These are phyloP conservation scores for Torymus texanus DNA, from an alignment of 2,888 invertebrate genomes.

Conservation along the genomic window DNA sequence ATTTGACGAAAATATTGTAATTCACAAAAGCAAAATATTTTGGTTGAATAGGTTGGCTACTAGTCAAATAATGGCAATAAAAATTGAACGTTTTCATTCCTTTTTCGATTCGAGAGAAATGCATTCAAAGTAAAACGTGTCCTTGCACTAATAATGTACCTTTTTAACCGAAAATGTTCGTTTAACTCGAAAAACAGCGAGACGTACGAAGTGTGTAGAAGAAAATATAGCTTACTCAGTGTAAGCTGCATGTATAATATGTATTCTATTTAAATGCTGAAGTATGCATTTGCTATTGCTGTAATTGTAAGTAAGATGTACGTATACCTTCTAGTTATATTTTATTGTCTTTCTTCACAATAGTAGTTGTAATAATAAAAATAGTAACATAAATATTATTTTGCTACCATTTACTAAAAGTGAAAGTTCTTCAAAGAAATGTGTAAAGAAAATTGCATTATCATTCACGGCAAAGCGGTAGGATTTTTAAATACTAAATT, in stretches of 20 bases:
- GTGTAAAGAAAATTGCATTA: no score
- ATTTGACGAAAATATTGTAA: conserved; percentile 26
- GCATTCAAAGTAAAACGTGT: conserved; percentile 9
- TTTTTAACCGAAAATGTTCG: conserved; percentile 36
- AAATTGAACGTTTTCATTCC: conserved; percentile 41
- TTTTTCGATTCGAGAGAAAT: conserved; percentile 5
- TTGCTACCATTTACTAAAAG: conserved; percentile 34
- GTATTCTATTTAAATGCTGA: conserved; percentile 45
- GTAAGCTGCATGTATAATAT: conserved; percentile 40
- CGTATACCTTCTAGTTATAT: conserved; percentile 37
- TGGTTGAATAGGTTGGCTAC: conserved; percentile 16
- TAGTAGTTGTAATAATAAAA: conserved; percentile 12
- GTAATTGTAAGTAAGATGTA: conserved; percentile 35
- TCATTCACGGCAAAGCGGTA: no score
- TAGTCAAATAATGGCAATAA: conserved; percentile 44
- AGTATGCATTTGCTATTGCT: conserved; percentile 46
- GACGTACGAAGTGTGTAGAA: conserved; percentile 16
- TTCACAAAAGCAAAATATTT: not conserved
- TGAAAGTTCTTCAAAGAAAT: not conserved
- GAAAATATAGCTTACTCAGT: conserved; percentile 16
- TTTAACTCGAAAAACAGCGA: conserved; percentile 44
- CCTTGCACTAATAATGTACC: conserved; percentile 3
- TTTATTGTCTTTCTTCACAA: conserved; percentile 33
- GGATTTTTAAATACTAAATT: no score
- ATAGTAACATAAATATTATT: conserved; percentile 28